phyloP scores from a whole-genome alignment of 1,140 invertebrate genomes.

The Caenorhabditis briggsae region DNA sequence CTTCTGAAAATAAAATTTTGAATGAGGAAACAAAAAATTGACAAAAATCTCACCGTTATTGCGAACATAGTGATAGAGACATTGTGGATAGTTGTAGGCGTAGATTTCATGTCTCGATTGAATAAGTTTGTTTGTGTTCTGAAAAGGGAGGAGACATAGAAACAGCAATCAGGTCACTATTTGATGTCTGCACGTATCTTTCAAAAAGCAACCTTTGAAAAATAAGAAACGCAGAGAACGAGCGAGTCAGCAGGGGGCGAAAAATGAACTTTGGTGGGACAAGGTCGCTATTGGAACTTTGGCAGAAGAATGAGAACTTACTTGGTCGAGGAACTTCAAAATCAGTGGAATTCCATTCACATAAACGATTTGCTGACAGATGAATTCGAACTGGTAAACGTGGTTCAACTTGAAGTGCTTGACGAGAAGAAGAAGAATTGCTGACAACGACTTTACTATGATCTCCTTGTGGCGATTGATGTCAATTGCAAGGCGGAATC shows the following conservation, averaged over 20 bases:
- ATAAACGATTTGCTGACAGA: slow-evolving; percentile 87
- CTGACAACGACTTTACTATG: slow-evolving; percentile 96
- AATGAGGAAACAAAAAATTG: too few relatives aligned
- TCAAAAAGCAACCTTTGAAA: slow-evolving; percentile 21
- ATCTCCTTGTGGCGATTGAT: slow-evolving; percentile 97
- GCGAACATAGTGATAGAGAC: slow-evolving; percentile 26
- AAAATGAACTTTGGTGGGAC: slow-evolving; percentile 32
- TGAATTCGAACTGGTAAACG: slow-evolving; percentile 96
- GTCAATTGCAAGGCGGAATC: slow-evolving; percentile 95
- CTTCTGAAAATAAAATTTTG: too few relatives aligned
- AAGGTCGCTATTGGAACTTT: slow-evolving; percentile 35
- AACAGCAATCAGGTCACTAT: neutral
- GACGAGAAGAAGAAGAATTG: slow-evolving; percentile 89
- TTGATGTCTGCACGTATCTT: slow-evolving; percentile 47
- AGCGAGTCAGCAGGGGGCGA: neutral
- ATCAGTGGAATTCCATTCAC: slow-evolving; percentile 99
- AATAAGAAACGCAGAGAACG: slow-evolving; percentile 33
- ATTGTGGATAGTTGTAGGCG: slow-evolving; percentile 73
- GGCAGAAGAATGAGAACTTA: neutral
- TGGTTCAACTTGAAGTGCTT: slow-evolving; percentile 99
- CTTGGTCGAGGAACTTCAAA: slow-evolving; percentile 97
- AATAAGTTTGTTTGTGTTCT: slow-evolving; percentile 93
- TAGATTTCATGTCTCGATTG: slow-evolving; percentile 88
- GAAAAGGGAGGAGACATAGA: neutral
- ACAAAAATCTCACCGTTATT: neutral